Base-by-base conservation (phyloP, 2,113 vertebrate species). In the Oncorhynchus tshawytscha region DNA sequence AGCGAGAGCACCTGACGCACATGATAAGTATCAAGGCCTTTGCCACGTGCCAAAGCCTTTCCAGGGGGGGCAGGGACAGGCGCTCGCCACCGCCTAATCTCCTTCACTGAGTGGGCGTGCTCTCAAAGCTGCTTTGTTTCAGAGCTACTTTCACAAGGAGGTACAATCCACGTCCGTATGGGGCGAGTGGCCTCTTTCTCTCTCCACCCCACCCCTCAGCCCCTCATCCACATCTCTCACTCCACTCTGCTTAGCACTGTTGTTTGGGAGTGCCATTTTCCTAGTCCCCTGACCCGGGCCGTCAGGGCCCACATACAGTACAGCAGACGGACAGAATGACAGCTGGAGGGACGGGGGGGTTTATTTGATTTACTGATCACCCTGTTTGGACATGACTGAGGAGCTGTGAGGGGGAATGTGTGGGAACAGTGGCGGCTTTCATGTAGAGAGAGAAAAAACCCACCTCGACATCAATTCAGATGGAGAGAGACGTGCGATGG, bases 121-220 rank as follows among this genome's bases (percentile, higher is more conserved):
- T 78, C 88, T 93, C 90, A 93, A 92, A 93, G 92, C 88, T 89
- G 88, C 92, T 92, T 93, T 93, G 92, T 93, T 92, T 92, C 88
- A 90, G 77, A 86, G 86, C 84, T 87, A 87, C 91, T 90, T 92
- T 91, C 85, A 88, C 72, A 60, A 86, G 87, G 88, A 91, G 83
- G 81, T 84, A 86, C 87, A 87, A 88, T 67, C 59, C 16, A 16
- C n/a, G 9, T 62, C 18, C 59, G 59, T 62, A 62, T 74, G 39
- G 51, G 4, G 45, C 29, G 18, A 4, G 29, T 67, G 73, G 77
- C 73, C 74, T 69, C 34, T 6, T 1, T 16, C 66, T 34, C 67
- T 70, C 70, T 25, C 22, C 73, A 68, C 79, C 48, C 25, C 65
- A 34, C 67, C 8, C 27, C 5, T 60, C 59, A 54, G 67, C 13